A percentile compares a stretch with the other conserved stretches of the same genome.
These are phyloP conservation scores for Stigmatopora argus DNA, from an alignment of 2,113 vertebrate species.

Conservation along the genomic window DNA sequence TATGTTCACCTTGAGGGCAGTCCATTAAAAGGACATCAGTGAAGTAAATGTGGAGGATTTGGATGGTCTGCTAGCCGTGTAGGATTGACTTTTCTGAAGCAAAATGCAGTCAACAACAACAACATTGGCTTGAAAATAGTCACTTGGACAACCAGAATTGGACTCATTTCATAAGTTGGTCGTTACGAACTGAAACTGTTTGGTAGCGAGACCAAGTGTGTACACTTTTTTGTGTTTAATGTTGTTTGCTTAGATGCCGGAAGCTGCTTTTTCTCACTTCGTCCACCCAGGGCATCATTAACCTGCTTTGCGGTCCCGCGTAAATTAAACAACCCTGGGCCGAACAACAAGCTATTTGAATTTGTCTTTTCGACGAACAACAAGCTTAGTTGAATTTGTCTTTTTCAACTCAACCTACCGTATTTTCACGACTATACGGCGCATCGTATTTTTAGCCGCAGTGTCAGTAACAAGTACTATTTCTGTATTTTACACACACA, in stretches of 20 bases:
- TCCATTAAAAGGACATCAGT: constrained; percentile 23
- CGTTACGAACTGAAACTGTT: background rate
- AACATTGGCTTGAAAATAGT: too few relatives aligned
- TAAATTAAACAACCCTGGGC: background rate
- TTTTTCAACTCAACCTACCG: too few relatives aligned
- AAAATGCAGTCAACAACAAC: too few relatives aligned
- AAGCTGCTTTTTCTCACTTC: constrained; percentile 8
- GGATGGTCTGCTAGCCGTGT: too few relatives aligned
- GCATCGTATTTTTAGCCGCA: too few relatives aligned
- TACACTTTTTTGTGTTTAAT: background rate
- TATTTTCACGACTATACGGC: too few relatives aligned
- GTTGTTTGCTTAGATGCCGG: background rate
- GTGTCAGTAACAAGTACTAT: too few relatives aligned
- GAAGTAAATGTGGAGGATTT: constrained; percentile 34
- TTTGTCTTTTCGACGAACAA: background rate
- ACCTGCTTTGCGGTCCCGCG: constrained; percentile 1
- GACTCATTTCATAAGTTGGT: background rate
- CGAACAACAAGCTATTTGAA: background rate
- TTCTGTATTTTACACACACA: too few relatives aligned
- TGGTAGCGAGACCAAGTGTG: background rate
- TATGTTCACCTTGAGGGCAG: constrained; percentile 25
- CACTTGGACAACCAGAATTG: too few relatives aligned
- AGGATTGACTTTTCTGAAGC: constrained; percentile 34
- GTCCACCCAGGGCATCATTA: constrained; percentile 8
- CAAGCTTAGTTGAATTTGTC: too few relatives aligned